phyloP scores from a whole-genome alignment of 2,797 vertebrate species.

The Heterohyrax brucei region DNA sequence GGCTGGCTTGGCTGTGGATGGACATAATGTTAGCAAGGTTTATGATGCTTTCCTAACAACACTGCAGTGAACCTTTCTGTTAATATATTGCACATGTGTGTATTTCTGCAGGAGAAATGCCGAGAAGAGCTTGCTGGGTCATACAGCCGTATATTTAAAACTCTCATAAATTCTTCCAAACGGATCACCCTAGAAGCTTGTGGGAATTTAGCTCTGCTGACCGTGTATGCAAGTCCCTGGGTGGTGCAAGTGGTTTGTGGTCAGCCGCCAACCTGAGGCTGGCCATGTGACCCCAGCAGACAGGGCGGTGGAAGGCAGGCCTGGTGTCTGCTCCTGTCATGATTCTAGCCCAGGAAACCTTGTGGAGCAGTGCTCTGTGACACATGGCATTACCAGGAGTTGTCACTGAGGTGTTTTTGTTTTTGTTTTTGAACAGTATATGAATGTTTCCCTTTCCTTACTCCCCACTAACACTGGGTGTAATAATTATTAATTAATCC shows the following conservation, averaged over 20 bases:
- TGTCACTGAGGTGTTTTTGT: not conserved
- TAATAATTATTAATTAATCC: not conserved
- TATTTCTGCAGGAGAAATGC: not conserved
- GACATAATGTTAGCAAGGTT: not conserved
- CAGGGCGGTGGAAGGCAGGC: not conserved
- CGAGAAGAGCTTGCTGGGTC: slow-evolving; percentile 11
- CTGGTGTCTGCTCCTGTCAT: not conserved
- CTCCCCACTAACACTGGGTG: not conserved
- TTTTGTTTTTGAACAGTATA: not conserved
- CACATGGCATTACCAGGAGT: not conserved
- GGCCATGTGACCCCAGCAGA: not conserved
- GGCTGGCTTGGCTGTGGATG: no score
- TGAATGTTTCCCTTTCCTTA: not conserved
- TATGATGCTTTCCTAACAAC: not conserved
- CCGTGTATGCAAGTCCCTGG: not conserved
- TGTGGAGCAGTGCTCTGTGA: not conserved
- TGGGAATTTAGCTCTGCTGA: not conserved
- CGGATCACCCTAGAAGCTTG: not conserved
- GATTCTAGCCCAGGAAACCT: not conserved
- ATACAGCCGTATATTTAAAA: slow-evolving; percentile 1
- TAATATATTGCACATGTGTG: not conserved
- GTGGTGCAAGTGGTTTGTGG: not conserved
- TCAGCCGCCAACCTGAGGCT: not conserved
- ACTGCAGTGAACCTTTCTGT: slow-evolving; percentile 1
- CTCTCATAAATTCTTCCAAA: not conserved